A percentile compares a stretch with the other conserved stretches of the same genome.
phyloP scores from a whole-genome alignment of 2,113 vertebrate species.

The Actenoides lindsayi region DNA sequence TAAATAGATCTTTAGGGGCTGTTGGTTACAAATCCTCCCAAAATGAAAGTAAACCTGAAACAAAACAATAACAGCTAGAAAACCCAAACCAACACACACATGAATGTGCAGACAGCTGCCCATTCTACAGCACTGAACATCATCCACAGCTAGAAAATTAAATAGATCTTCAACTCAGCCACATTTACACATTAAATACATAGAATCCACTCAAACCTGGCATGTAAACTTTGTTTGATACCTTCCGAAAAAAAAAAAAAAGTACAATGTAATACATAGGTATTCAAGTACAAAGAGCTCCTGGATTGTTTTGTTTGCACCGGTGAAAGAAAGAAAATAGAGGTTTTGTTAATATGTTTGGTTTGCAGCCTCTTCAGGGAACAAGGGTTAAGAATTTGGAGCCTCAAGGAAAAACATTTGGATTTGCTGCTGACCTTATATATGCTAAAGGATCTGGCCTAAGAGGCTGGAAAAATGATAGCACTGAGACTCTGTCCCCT shows the following conservation, averaged over 20 bases:
- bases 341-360: neutral
- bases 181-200: constrained; percentile 39
- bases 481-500: neutral
- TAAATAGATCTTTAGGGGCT: neutral
- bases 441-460: neutral
- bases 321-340: neutral
- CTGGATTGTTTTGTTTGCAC: neutral
- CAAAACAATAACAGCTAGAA: neutral
- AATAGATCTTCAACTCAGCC: constrained; percentile 12
- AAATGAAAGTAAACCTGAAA: neutral
- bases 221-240: constrained; percentile 50
- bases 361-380: constrained; percentile 3
- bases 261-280: neutral
- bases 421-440: neutral
- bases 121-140: neutral
- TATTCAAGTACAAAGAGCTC: constrained; percentile 25
- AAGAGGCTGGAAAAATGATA: neutral
- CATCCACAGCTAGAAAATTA: neutral
- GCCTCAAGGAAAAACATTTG: neutral
- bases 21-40: neutral
- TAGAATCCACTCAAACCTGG: neutral
- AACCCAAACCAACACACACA: neutral
- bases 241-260: neutral
- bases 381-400: neutral
- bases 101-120: neutral